Base-by-base conservation (phyloP, 1,140 invertebrate genomes). In the Zaprionus kolodkinae region DNA sequence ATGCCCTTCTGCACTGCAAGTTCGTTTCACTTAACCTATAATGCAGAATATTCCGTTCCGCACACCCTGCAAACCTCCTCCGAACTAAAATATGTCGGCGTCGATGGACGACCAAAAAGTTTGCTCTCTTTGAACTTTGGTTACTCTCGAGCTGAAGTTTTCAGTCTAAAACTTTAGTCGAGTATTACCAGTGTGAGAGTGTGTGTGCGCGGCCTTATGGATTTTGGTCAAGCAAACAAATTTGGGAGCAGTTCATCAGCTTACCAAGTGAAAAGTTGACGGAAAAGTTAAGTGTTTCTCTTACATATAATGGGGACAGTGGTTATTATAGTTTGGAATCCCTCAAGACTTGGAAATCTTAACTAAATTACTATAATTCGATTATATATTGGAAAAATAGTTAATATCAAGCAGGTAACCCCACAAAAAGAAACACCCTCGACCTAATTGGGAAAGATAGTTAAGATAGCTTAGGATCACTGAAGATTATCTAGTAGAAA, bases 1-100 rank as follows among this genome's bases (percentile, higher is more conserved):
- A 74, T 86, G 82, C 69, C 72, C 68, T 67, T 81, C 55, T 79
- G 55, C 84, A 79, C 76, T 72, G 65, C 56, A 63, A 71, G 83
- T 83, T 87, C 84, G 83, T 83, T 69, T 88, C 83, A 81, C 79
- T 87, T 87, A 87, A 87, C 84, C 83, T 60, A 36, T 63, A 40
- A 38, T 7, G 21, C 56, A 40, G 59, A 61, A 59, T 55, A 40
- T 40, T 50, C 36, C 38, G 43, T 15, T 11, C 11, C 30, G 10
- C 61, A 67, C 43, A 69, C 60, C 27, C 27, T 30, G 27, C 27
- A 30, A 30, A 30, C 27, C 27, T 30, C 27, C 27, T 30, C 27
- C 27, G 6, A 30, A 30, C 27, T 30, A 57, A 83, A 88, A 88
- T 79, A 79, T 87, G 83, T 86, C 76, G 68, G 60, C 56, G 55